phyloP scores from a whole-genome alignment of 2,888 invertebrate genomes.

The Cephalotes varians region DNA sequence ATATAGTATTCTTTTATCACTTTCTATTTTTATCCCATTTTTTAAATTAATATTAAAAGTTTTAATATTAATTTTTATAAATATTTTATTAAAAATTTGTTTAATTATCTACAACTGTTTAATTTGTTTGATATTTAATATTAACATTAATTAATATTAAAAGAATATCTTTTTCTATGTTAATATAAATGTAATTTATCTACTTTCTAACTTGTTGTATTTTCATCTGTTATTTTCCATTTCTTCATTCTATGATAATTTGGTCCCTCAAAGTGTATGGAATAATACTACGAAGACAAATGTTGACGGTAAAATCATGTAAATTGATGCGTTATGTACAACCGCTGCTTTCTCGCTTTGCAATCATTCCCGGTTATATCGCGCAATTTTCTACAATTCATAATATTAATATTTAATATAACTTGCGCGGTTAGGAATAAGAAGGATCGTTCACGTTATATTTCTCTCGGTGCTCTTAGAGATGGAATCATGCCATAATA shows the following conservation, averaged over 20 bases:
- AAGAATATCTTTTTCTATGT: slow-evolving; percentile 43
- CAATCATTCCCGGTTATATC: slow-evolving; percentile 57
- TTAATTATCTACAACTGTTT: too few relatives aligned
- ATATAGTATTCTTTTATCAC: not conserved
- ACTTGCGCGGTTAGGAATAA: not conserved
- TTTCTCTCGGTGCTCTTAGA: slow-evolving; percentile 26
- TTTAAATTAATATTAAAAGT: too few relatives aligned
- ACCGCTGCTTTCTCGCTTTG: slow-evolving; percentile 70
- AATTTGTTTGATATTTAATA: too few relatives aligned
- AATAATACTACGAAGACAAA: slow-evolving; percentile 75
- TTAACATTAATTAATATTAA: too few relatives aligned
- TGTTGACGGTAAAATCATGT: slow-evolving; percentile 75
- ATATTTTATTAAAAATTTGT: too few relatives aligned
- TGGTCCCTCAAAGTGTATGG: slow-evolving; percentile 60
- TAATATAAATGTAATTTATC: slow-evolving; percentile 66
- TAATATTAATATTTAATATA: slow-evolving; percentile 41
- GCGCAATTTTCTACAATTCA: slow-evolving; percentile 31
- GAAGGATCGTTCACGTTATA: not conserved
- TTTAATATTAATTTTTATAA: too few relatives aligned
- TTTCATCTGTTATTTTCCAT: slow-evolving; percentile 69
- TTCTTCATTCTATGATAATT: slow-evolving; percentile 65
- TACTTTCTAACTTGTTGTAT: slow-evolving; percentile 61
- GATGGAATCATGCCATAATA: slow-evolving; percentile 35
- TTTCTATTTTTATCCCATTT: not conserved
- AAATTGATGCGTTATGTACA: slow-evolving; percentile 75